Evolutionary conservation across 2,797 vertebrate species (phyloP).

Genomic region (Triplophysa yarkandensis): DNA sequence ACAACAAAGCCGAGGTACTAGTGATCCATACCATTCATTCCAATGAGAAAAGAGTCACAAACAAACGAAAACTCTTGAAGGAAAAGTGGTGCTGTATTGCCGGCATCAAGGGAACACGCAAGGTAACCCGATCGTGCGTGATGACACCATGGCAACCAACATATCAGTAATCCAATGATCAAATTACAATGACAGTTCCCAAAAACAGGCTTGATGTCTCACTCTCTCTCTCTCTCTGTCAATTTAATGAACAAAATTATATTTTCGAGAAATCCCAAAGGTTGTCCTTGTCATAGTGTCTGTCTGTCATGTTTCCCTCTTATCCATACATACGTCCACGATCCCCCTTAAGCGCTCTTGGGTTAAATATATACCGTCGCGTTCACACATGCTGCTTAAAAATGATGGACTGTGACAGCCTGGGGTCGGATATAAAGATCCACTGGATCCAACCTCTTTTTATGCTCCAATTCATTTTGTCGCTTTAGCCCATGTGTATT

Average conservation of each 20-base stretch:
- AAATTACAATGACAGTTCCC: slow-evolving; percentile 51
- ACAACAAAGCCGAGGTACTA: neutral
- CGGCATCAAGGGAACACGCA: slow-evolving; percentile 22
- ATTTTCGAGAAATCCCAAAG: slow-evolving; percentile 22
- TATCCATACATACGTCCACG: slow-evolving; percentile 8
- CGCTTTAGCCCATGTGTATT: neutral
- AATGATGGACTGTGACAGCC: slow-evolving; percentile 52
- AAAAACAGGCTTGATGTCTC: slow-evolving; percentile 6
- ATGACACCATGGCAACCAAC: slow-evolving; percentile 53
- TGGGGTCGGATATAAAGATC: slow-evolving; percentile 11
- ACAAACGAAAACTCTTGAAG: neutral
- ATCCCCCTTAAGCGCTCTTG: slow-evolving; percentile 26
- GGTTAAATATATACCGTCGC: slow-evolving; percentile 55
- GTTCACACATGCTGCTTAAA: slow-evolving; percentile 40
- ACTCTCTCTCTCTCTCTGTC: neutral
- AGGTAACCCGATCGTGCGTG: slow-evolving; percentile 51
- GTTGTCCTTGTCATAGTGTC: slow-evolving; percentile 10
- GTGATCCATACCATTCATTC: neutral
- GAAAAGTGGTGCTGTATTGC: slow-evolving; percentile 17
- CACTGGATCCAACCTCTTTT: slow-evolving; percentile 20
- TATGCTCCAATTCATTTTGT: slow-evolving; percentile 1
- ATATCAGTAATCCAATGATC: slow-evolving; percentile 55
- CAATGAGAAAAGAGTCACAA: slow-evolving; percentile 15
- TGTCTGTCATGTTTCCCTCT: slow-evolving; percentile 22
- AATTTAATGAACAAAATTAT: neutral